A percentile compares a stretch with the other conserved stretches of the same genome.
These are phyloP conservation scores for Ormyrus rosae DNA, from an alignment of 2,888 invertebrate species.

Conservation along the genomic window DNA sequence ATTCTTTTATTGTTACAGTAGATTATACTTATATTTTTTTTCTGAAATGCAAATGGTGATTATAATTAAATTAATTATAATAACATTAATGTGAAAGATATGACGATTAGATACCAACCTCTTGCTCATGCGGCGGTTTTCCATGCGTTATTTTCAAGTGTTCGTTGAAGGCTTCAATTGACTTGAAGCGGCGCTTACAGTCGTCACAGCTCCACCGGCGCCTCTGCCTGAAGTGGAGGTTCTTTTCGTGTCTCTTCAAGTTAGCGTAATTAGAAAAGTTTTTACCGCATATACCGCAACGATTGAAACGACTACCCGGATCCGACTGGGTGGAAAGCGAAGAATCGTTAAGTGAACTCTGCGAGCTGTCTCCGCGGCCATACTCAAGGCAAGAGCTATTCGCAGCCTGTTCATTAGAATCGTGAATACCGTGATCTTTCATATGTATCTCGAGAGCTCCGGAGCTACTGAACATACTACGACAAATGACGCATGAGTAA, in stretches of 20 bases:
- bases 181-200: slow-evolving; percentile 80
- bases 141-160: slow-evolving; percentile 80
- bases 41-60: too few relatives aligned
- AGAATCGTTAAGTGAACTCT: slow-evolving; percentile 42
- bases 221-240: slow-evolving; percentile 65
- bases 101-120: too few relatives aligned
- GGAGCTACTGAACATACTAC: slow-evolving; percentile 81
- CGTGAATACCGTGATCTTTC: slow-evolving; percentile 70
- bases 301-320: slow-evolving; percentile 65
- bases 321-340: slow-evolving; percentile 55
- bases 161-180: slow-evolving; percentile 79
- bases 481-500: slow-evolving; percentile 80
- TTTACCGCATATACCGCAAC: slow-evolving; percentile 80
- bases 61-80: too few relatives aligned
- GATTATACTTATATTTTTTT: too few relatives aligned
- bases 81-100: too few relatives aligned
- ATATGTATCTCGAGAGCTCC: slow-evolving; percentile 74
- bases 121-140: background rate
- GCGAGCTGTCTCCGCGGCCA: slow-evolving; percentile 52
- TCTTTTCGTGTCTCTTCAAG: slow-evolving; percentile 68
- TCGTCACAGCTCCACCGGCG: slow-evolving; percentile 79
- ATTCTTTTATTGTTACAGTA: background rate
- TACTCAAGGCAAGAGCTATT: slow-evolving; percentile 64
- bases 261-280: slow-evolving; percentile 76
- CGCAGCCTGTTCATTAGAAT: slow-evolving; percentile 62